Conservation (phyloP, 2,797 vertebrate genomes). For the Gymnocypris eckloni region DNA sequence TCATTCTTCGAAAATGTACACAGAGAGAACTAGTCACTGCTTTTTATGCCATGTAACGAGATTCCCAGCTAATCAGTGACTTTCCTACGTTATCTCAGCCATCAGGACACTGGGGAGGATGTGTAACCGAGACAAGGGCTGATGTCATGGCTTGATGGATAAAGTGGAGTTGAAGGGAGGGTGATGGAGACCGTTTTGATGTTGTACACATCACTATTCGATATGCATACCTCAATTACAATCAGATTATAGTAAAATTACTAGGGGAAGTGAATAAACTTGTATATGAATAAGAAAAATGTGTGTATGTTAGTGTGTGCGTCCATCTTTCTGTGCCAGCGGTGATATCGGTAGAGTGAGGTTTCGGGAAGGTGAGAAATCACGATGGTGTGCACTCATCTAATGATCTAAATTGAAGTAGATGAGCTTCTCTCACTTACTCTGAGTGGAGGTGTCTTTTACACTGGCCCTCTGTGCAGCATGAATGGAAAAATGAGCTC, state of each 20-base stretch:
- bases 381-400: conserved; percentile 52
- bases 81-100: conserved; percentile 81
- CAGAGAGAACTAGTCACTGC: conserved; percentile 31
- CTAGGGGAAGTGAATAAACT: neutral
- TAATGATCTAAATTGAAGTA: conserved; percentile 61
- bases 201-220: conserved; percentile 33
- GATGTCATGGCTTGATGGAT: conserved; percentile 83
- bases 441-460: conserved; percentile 76
- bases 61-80: conserved; percentile 85
- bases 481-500: conserved; percentile 82
- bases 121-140: conserved; percentile 82
- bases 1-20: conserved; percentile 37
- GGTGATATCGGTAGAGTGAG: conserved; percentile 27
- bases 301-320: conserved; percentile 32
- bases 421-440: conserved; percentile 62
- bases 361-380: conserved; percentile 60
- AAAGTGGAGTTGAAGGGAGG: conserved; percentile 46
- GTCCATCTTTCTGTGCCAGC: conserved; percentile 40
- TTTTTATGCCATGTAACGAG: conserved; percentile 81
- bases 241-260: conserved; percentile 28
- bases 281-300: conserved; percentile 9
- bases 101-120: conserved; percentile 82
- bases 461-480: conserved; percentile 73
- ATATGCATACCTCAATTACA: conserved; percentile 14
- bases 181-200: conserved; percentile 46